Evolutionary conservation across 1,140 invertebrate species (phyloP), one percentile per base, ranked within the genome.

Genomic region (Aradophagus sp.): DNA sequence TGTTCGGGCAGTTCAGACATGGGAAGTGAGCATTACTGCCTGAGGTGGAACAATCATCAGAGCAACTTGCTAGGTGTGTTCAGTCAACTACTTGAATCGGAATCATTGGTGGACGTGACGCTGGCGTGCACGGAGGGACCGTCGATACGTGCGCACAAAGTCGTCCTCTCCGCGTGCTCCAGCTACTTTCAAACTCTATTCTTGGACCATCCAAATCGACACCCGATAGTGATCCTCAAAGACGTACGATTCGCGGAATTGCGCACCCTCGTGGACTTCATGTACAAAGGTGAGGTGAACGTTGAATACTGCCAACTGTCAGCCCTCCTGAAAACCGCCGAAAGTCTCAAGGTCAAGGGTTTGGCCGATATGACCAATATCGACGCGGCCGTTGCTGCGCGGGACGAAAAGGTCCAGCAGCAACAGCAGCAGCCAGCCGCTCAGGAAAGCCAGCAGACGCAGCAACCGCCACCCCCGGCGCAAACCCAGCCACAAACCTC

Each of bases 11-110:
- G 90, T 91, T 91, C 91, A 92, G 92, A 93, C 91, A 94, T 94
- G 93, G 93, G 93, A 93, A 95, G 93, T 93, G 93, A 95, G 92
- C 93, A 95, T 89, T 95, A 95, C 91, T 95, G 93, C 91, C 92
- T 95, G 89, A 93, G 93, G 91, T 95, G 93, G 93, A 95, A 95
- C 91, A 95, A 95, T 94, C 93, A 95, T 93, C 93, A 95, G 91
- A 95, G 92, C 90, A 95, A 95, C 90, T 90, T 95, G 88, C 90
- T 95, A 89, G 93, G 93, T 87, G 94, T 95, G 87, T 96, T 95
- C 91, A 95, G 93, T 90, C 93, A 95, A 89, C 91, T 96, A 87
- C 90, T 95, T 84, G 93, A 95, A 88, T 93, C 94, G 89, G 94
- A 95, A 89, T 94, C 93, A 87, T 91, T 97, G 87, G 95, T 96